Evolutionary conservation across 1,140 invertebrate genomes (phyloP), one percentile per base, ranked within the genome.

Genomic region (Protaetia brevitarsis): DNA sequence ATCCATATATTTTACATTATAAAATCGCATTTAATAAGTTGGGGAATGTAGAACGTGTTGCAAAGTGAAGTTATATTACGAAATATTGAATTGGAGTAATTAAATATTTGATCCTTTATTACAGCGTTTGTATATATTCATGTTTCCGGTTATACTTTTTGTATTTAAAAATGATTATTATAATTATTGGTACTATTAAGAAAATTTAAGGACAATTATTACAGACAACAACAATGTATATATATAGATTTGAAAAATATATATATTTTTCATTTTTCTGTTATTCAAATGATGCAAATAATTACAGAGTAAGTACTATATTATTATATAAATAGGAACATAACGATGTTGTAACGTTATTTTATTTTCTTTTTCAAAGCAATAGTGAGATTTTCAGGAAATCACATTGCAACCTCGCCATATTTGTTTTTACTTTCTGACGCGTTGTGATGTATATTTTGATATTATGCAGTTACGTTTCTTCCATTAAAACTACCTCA

Each of bases 361-460:
- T 27, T 58, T 58, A 13, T n/a, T 28, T 27, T 58, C 29, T 10
- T 23, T n/a, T 58, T 28, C 29, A 58, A 28, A 28, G 10, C 4
- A 8, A 30, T 28, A 13, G 10, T n/a, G n/a, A n/a, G n/a, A n/a
- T 58, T 58, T 58, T 45, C 16, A 16, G 3, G 13, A 13, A 10
- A 19, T 45, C 13, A 6, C 13, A 21, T 45, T 19, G 10, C 41
- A 45, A 45, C 13, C 41, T 0, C 5, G 41, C 16, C 41, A 19
- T 45, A n/a, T 21, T 6, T 16, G 16, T 7, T 45, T 45, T 45
- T 21, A 19, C 23, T 45, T 45, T 45, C 41, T 45, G 11, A 28
- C 26, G 8, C 11, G 59, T 68, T 74, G 72, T 74, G 72, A 74
- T 74, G 70, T 67, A 72, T 62, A n/a, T 67, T 69, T 74, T 74